Evolutionary conservation across 2,888 invertebrate genomes (phyloP).

Genomic region (Parnassius orleans): DNA sequence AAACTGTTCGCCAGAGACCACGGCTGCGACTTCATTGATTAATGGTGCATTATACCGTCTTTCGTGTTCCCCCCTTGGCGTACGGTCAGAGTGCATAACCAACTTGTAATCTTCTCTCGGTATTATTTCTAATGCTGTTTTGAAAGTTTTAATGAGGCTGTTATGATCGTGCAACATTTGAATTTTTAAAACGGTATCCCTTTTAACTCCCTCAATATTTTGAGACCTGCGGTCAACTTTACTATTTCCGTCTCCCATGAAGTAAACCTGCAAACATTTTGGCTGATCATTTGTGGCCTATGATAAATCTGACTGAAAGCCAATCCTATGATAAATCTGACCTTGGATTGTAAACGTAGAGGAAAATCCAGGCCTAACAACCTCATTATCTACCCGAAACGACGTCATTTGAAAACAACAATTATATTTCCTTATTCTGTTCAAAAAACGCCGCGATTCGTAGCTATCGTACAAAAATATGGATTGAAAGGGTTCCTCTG

Average conservation of each 20-base stretch:
- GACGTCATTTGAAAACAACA: not conserved
- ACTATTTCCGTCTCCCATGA: not conserved
- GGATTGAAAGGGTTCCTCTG: conserved; percentile 30
- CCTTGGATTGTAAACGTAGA: not conserved
- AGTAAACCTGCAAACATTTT: not conserved
- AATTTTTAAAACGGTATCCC: not conserved
- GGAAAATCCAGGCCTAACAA: not conserved
- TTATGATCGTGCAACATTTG: not conserved
- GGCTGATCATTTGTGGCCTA: no score
- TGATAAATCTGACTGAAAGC: no score
- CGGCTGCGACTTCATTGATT: not conserved
- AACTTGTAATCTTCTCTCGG: conserved; percentile 38
- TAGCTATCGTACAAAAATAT: conserved; percentile 24
- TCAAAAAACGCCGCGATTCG: not conserved
- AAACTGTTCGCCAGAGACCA: conserved; percentile 29
- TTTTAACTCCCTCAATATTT: not conserved
- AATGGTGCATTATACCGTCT: not conserved
- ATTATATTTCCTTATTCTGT: conserved; percentile 20
- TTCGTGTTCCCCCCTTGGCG: conserved; percentile 35
- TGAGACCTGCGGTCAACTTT: not conserved
- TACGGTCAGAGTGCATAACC: conserved; percentile 38
- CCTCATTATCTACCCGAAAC: not conserved
- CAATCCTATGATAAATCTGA: not conserved
- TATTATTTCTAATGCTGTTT: conserved; percentile 39
- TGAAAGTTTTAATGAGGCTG: conserved; percentile 37